These are phyloP conservation scores for Micromys minutus DNA, from an alignment of 2,113 vertebrate genomes.

Conservation along the genomic window DNA sequence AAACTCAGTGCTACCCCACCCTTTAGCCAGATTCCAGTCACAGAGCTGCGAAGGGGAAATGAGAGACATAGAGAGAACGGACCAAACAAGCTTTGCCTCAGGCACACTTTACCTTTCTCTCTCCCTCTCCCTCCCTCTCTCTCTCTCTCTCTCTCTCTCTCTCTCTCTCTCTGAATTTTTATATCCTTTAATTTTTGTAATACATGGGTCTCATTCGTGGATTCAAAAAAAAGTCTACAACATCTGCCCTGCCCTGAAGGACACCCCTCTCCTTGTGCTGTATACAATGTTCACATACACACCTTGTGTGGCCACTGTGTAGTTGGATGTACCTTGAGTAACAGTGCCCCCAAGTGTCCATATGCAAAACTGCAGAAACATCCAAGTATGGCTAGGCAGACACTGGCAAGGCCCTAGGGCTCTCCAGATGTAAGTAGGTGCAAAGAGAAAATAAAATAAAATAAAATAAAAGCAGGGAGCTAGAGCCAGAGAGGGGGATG, in stretches of 20 bases:
- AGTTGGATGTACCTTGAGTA: not conserved
- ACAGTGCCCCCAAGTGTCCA: not conserved
- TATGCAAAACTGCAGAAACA: not conserved
- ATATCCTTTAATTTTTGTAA: not conserved
- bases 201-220: not conserved
- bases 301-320: not conserved
- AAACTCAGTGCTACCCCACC: rapidly evolving
- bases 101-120: not conserved
- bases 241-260: not conserved
- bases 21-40: not conserved
- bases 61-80: not conserved
- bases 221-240: not conserved
- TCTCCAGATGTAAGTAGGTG: not conserved
- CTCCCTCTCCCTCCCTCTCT: not conserved
- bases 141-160: not conserved
- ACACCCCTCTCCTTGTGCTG: not conserved
- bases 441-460: not conserved
- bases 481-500: not conserved
- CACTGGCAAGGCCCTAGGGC: not conserved
- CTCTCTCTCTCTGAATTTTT: not conserved
- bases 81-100: not conserved
- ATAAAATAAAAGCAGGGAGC: not conserved
- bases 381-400: not conserved
- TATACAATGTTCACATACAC: not conserved
- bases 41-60: not conserved